phyloP scores from a whole-genome alignment of 2,888 invertebrate genomes.

The Malacosoma neustria region DNA sequence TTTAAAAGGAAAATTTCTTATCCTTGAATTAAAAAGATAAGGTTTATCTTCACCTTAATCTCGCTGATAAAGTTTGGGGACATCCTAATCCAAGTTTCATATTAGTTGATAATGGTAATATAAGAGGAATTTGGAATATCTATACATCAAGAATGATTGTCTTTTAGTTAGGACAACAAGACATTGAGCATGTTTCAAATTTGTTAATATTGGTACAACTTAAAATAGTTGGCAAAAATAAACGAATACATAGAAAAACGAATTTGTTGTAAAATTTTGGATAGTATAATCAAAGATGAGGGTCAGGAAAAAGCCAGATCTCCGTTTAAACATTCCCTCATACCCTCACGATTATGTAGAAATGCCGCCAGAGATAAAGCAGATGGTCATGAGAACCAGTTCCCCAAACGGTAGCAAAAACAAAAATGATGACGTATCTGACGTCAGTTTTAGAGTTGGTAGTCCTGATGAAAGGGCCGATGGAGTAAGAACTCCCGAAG shows the following conservation, averaged over 20 bases:
- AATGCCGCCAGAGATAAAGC: slow-evolving; percentile 46
- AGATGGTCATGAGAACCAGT: slow-evolving; percentile 29
- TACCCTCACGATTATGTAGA: slow-evolving; percentile 56
- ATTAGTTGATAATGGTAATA: neutral
- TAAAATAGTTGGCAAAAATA: too few species aligned
- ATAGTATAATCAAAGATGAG: slow-evolving; percentile 40
- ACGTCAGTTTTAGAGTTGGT: neutral
- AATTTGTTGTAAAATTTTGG: too few species aligned
- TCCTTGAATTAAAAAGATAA: slow-evolving; percentile 7
- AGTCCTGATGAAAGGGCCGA: slow-evolving; percentile 8
- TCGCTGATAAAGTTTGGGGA: neutral
- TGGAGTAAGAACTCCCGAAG: slow-evolving; percentile 46
- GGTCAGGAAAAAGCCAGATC: slow-evolving; percentile 48
- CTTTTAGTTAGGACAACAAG: too few species aligned
- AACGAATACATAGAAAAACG: too few species aligned
- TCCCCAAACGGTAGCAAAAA: slow-evolving; percentile 4
- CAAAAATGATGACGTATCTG: slow-evolving; percentile 2
- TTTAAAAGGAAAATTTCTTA: slow-evolving; percentile 6
- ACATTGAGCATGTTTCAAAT: too few species aligned
- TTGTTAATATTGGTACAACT: too few species aligned
- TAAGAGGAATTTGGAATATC: too few species aligned
- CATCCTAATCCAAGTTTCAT: slow-evolving; percentile 3
- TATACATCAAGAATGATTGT: too few species aligned
- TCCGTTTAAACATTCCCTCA: slow-evolving; percentile 45
- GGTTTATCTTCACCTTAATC: slow-evolving; percentile 1